Evolutionary conservation across 2,797 vertebrate genomes (phyloP).

Genomic region (Arnoldichthys spilopterus): DNA sequence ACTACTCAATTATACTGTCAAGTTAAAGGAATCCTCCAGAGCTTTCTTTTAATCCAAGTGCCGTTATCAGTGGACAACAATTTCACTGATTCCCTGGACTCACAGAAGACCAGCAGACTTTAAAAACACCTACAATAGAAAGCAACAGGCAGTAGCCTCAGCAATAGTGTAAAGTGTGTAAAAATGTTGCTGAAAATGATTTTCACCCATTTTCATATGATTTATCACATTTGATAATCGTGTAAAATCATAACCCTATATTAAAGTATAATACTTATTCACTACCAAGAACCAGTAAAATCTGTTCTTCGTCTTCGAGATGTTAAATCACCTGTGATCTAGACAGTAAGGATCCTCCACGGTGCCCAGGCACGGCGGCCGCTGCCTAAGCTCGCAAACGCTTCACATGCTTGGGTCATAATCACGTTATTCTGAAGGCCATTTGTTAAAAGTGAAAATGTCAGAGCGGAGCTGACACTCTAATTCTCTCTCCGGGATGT

Average conservation of each 20-base stretch:
- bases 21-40: background rate
- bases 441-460: conserved; percentile 71
- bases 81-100: no score
- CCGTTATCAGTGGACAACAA: no score
- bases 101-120: no score
- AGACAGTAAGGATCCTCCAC: conserved; percentile 26
- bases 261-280: conserved; percentile 30
- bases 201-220: background rate
- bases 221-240: background rate
- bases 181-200: background rate
- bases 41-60: background rate
- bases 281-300: background rate
- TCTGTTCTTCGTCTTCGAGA: conserved; percentile 20
- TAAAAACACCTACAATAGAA: background rate
- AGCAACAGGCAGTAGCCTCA: no score
- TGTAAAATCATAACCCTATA: conserved; percentile 15
- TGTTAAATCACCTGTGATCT: conserved; percentile 36
- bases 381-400: conserved; percentile 44
- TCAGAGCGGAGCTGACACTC: conserved; percentile 65
- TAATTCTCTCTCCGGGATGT: conserved; percentile 74
- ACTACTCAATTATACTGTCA: background rate
- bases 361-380: conserved; percentile 31
- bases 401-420: conserved; percentile 62
- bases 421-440: conserved; percentile 64
- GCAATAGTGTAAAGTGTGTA: background rate